phyloP scores from a whole-genome alignment of 2,113 vertebrate genomes.

The Pelmatolapia mariae region DNA sequence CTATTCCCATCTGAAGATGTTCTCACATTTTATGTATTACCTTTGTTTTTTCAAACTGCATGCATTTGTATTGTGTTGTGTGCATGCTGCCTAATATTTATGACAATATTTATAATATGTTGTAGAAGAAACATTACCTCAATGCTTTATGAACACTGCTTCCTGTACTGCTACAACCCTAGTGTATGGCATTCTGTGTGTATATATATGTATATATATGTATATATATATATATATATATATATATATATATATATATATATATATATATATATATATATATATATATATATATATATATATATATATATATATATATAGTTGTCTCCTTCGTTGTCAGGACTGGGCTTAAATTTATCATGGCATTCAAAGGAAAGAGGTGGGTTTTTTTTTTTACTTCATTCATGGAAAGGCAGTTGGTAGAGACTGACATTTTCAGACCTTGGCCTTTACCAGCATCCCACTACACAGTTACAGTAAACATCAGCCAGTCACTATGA shows the following conservation, averaged over 20 bases:
- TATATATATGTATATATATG: neutral
- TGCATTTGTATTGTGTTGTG: neutral
- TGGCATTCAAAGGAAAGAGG: neutral
- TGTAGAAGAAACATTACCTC: neutral
- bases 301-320: fast-evolving
- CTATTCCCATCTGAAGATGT: neutral
- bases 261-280: fast-evolving
- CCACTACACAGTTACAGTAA: neutral
- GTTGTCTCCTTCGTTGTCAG: neutral
- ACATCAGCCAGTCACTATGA: neutral
- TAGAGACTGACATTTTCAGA: neutral
- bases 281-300: fast-evolving
- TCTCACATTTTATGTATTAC: neutral
- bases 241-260: too few relatives aligned
- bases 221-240: too few relatives aligned
- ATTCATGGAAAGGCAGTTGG: neutral
- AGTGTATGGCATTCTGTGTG: neutral
- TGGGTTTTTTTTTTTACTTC: neutral
- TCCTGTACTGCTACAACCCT: neutral
- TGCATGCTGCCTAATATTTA: neutral
- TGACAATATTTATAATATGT: neutral
- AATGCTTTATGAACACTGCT: neutral
- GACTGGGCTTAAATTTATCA: neutral
- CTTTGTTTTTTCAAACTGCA: neutral
- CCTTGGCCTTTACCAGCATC: neutral